Conservation (phyloP, 2,797 vertebrate species). For the Argyrosomus regius region DNA sequence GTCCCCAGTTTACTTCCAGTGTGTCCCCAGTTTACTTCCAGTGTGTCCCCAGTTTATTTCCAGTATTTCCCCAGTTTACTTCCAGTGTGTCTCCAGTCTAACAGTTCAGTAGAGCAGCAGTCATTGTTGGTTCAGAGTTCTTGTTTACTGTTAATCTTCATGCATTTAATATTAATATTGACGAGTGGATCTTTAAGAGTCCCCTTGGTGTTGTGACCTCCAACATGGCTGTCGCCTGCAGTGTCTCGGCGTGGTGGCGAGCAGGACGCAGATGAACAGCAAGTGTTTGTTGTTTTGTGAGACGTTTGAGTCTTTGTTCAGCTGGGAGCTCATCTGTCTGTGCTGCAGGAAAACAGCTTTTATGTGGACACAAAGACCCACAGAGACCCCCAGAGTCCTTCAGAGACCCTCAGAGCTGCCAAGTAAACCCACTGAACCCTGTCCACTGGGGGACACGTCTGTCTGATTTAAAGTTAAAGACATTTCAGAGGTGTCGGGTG, state of each 20-base stretch:
- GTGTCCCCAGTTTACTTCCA: neutral
- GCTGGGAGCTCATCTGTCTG: constrained; percentile 55
- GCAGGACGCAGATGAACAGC: neutral
- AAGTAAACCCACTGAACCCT: constrained; percentile 45
- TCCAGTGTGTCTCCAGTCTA: neutral
- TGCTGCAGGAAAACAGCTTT: constrained; percentile 37
- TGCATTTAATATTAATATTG: neutral
- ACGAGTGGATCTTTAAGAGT: neutral
- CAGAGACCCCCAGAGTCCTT: constrained; percentile 18
- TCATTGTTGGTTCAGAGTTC: neutral
- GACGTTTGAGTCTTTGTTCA: constrained; percentile 68
- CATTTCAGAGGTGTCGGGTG: neutral
- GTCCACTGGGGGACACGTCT: too few species aligned
- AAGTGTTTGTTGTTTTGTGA: constrained; percentile 57
- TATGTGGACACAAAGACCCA: constrained; percentile 53
- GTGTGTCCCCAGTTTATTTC: neutral
- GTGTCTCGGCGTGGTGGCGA: constrained; percentile 18
- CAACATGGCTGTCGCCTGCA: neutral
- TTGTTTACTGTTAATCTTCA: neutral
- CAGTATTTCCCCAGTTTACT: neutral
- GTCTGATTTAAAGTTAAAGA: neutral
- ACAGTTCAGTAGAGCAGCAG: neutral
- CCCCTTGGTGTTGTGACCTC: neutral
- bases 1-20: neutral
- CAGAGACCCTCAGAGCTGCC: constrained; percentile 12